Evolutionary conservation across 2,888 invertebrate species (phyloP).

Genomic region (Micoletzkya japonica): DNA sequence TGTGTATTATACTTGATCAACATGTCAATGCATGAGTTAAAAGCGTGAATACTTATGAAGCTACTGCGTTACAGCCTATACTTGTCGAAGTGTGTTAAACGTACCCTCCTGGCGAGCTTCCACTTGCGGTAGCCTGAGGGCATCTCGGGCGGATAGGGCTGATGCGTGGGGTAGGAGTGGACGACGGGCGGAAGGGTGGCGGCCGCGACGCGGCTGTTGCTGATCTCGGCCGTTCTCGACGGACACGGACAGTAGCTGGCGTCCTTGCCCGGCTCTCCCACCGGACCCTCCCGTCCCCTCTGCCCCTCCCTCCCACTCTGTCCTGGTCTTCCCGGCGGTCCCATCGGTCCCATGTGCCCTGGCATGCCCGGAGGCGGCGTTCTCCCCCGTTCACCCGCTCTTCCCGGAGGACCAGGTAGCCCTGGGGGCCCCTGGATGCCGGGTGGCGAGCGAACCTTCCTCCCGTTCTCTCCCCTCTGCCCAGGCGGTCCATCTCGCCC

Average conservation of each 20-base stretch:
- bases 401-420: slow-evolving; percentile 34
- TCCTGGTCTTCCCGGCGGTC: slow-evolving; percentile 41
- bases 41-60: no score
- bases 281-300: slow-evolving; percentile 38
- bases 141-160: no score
- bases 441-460: slow-evolving; percentile 1
- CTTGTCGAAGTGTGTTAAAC: no score
- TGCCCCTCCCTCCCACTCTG: slow-evolving; percentile 39
- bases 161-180: no score
- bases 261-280: slow-evolving; percentile 37
- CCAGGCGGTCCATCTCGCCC: slow-evolving; percentile 23
- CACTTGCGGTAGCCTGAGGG: no score
- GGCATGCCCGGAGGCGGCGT: slow-evolving; percentile 47
- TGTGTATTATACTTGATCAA: no score
- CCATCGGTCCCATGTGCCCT: slow-evolving; percentile 45
- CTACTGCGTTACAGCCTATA: no score
- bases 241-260: slow-evolving; percentile 44
- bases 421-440: slow-evolving; percentile 24
- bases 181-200: no score
- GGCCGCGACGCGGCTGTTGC: no score
- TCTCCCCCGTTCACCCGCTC: slow-evolving; percentile 35
- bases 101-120: no score
- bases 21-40: no score
- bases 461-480: slow-evolving; percentile 18
- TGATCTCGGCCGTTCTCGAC: no score